Base-by-base conservation (phyloP, 2,888 invertebrate species). In the Scaptomyza tumidula region DNA sequence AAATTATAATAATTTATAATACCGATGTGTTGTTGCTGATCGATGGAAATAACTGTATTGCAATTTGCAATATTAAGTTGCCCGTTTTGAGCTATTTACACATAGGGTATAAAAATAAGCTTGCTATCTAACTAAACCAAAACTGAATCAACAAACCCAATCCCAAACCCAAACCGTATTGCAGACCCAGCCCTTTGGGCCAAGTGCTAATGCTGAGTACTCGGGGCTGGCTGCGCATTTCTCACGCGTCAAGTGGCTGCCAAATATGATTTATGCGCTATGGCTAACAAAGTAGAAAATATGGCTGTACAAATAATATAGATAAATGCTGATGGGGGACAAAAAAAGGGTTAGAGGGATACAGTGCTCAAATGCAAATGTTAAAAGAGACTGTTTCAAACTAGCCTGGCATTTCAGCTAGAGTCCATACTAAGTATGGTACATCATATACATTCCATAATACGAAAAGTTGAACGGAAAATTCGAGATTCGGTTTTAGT, bases 201-300 rank as follows among this genome's bases (percentile, higher is more conserved):
- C 48, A 63, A 74, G 66, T 71, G 53, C 60, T 69, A 69, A 67
- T 78, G 71, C 64, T 45, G 62, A 70, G 65, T 65, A 55, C 50
- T 49, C 55, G 61, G 65, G 50, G 49, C 60, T 78, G 71, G 65
- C 61, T 80, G 81, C 49, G 74, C 78, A 74, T 76, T 80, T 80
- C 80, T 73, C 80, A 80, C 74, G 78, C 74, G 76, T 76, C 83
- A 85, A 85, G 78, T 87, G 83, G 68, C 76, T 85, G 86, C 85
- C 85, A 86, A 81, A 87, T 69, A 80, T 85, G 85, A 85, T 85
- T 85, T 85, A 85, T 85, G 71, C 71, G 64, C 59, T 64, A 62
- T 78, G 71, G 77, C 59, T 65, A 64, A 71, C 68, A 71, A 57
- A 71, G 72, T 61, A 70, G 55, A 62, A 71, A 76, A 78, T 86